Evolutionary conservation across 2,888 invertebrate species (phyloP).

Genomic region (Prosapia bicincta): DNA sequence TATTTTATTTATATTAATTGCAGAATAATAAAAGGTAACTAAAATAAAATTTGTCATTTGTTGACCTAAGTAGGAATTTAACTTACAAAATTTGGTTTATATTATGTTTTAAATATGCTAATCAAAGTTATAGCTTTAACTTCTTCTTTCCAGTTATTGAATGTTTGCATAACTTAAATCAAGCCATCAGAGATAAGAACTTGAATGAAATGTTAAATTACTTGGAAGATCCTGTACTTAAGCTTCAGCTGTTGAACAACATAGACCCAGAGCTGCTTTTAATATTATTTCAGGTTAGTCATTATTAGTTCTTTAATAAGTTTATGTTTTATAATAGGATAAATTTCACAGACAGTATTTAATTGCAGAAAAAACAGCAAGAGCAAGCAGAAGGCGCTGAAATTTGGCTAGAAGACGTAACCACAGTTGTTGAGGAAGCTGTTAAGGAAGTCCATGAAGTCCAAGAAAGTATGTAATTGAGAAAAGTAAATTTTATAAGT

Average conservation of each 20-base stretch:
- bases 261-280: conserved; percentile 54
- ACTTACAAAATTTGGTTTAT: too few species aligned
- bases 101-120: too few species aligned
- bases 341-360: neutral
- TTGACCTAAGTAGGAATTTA: too few species aligned
- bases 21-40: too few species aligned
- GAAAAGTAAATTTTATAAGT: neutral
- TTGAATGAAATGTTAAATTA: conserved; percentile 49
- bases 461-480: conserved; percentile 18
- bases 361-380: conserved; percentile 15
- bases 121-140: too few species aligned
- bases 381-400: conserved; percentile 50
- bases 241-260: conserved; percentile 48
- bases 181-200: conserved; percentile 56
- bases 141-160: conserved; percentile 54
- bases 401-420: conserved; percentile 58
- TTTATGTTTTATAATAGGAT: too few species aligned
- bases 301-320: too few species aligned
- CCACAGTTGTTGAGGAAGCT: conserved; percentile 50
- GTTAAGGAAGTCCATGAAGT: conserved; percentile 46
- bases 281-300: conserved; percentile 17
- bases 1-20: too few species aligned
- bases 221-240: conserved; percentile 46
- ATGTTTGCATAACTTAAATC: conserved; percentile 57
- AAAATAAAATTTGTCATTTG: too few species aligned